Conservation (phyloP, 1,140 invertebrate genomes). For the Drosophila ogumai region DNA sequence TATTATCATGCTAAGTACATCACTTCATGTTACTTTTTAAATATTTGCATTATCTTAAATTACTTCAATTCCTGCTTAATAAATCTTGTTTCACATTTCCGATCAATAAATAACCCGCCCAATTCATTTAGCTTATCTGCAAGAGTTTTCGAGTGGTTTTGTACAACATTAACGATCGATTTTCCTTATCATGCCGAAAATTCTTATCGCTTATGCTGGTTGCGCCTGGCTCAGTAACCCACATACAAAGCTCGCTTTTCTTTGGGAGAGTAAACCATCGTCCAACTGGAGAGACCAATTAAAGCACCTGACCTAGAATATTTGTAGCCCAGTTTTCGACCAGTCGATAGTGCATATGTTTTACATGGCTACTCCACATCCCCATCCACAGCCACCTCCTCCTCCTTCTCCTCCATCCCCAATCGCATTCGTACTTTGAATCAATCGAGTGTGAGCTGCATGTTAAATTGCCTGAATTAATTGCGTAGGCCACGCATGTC, state of each 20-base stretch:
- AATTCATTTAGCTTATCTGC: conserved; percentile 29
- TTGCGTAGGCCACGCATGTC: conserved; percentile 71
- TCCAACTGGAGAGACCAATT: conserved; percentile 55
- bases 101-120: conserved; percentile 25
- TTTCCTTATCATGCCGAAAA: conserved; percentile 24
- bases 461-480: conserved; percentile 69
- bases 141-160: conserved; percentile 17
- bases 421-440: conserved; percentile 53
- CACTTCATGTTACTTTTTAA: neutral
- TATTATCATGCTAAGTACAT: neutral
- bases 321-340: conserved; percentile 63
- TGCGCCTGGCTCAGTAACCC: conserved; percentile 18
- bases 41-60: conserved; percentile 4
- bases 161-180: conserved; percentile 8
- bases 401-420: neutral
- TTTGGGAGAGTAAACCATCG: conserved; percentile 8
- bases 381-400: conserved; percentile 3
- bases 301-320: conserved; percentile 73
- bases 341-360: conserved; percentile 22
- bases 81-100: conserved; percentile 21
- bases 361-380: conserved; percentile 18
- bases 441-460: conserved; percentile 54
- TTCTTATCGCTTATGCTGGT: conserved; percentile 35
- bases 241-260: conserved; percentile 27
- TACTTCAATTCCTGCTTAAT: conserved; percentile 7